Evolutionary conservation across 2,888 invertebrate species (phyloP).

Genomic region (Clunio marinus): DNA sequence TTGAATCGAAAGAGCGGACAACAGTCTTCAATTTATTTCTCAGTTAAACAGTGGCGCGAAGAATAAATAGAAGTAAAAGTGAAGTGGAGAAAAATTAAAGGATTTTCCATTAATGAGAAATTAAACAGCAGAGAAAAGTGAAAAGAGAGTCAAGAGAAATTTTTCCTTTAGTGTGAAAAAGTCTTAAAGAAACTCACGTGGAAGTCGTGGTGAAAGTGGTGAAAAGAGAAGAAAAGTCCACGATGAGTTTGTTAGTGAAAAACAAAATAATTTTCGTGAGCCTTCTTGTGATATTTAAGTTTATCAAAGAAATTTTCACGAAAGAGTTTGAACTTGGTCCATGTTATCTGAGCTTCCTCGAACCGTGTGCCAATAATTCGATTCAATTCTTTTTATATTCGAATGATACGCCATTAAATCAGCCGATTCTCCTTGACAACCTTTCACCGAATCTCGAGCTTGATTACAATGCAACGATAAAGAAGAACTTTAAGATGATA

Average conservation of each 20-base stretch:
- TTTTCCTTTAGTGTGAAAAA: neutral
- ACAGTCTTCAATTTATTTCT: neutral
- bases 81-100: neutral
- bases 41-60: neutral
- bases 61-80: neutral
- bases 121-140: neutral
- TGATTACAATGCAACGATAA: constrained; percentile 40
- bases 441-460: constrained; percentile 41
- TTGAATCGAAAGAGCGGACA: neutral
- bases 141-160: constrained; percentile 12
- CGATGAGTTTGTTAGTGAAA: neutral
- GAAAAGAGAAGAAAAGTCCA: constrained; percentile 15
- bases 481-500: constrained; percentile 43
- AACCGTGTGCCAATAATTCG: constrained; percentile 43
- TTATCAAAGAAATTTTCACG: neutral
- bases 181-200: neutral
- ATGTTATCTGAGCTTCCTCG: constrained; percentile 43
- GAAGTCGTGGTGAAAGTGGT: constrained; percentile 9
- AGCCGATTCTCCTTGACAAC: constrained; percentile 41
- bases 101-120: neutral
- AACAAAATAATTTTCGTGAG: neutral
- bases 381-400: constrained; percentile 43
- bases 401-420: constrained; percentile 41
- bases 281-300: neutral
- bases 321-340: constrained; percentile 41